Base-by-base conservation (phyloP, 2,113 vertebrate species). In the Aphyosemion australe region DNA sequence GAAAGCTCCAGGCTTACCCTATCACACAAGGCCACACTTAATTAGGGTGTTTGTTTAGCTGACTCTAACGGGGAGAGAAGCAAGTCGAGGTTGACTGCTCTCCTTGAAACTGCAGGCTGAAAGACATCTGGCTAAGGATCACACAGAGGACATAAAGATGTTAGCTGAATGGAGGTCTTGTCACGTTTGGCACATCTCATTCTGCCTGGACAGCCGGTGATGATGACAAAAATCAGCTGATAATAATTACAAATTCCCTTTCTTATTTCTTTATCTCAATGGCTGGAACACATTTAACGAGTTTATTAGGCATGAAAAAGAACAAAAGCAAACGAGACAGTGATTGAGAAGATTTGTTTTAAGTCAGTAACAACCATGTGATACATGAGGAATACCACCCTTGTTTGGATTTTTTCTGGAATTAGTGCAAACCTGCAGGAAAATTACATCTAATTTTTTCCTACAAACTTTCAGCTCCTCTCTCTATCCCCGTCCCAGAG, bases 41-140 rank as follows among this genome's bases (percentile, higher is more conserved):
- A 90, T 90, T 87, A 86, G 76, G 42, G 56, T 82, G 83, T 87
- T 90, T 91, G 87, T 84, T 88, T 81, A 79, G 80, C 73, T 15
- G 67, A 26, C 50, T 76, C 64, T 78, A 83, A 87, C 83, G 74
- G 64, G 51, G 62, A 51, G 56, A 61, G 63, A 55, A 47, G 76
- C 1, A 12, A 67, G 49, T 32, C 48, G 69, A 73, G 62, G 72
- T 64, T 42, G 53, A 63, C 66, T 48, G 61, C 39, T 87, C 77
- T 85, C 76, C 83, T 87, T 88, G 84, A 86, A 82, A 80, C 63
- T 66, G 61, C 42, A 11, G 43, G 31, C 69, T 84, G 69, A 87
- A 84, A 84, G 82, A 86, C 84, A 87, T 84, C 72, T 80, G 86
- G 79, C 31, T 66, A 77, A 74, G 73, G 72, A 86, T 59, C 69